Evolutionary conservation across 1,140 invertebrate species (phyloP), one percentile per base, ranked within the genome.

Genomic region (Papilio aristodemus): DNA sequence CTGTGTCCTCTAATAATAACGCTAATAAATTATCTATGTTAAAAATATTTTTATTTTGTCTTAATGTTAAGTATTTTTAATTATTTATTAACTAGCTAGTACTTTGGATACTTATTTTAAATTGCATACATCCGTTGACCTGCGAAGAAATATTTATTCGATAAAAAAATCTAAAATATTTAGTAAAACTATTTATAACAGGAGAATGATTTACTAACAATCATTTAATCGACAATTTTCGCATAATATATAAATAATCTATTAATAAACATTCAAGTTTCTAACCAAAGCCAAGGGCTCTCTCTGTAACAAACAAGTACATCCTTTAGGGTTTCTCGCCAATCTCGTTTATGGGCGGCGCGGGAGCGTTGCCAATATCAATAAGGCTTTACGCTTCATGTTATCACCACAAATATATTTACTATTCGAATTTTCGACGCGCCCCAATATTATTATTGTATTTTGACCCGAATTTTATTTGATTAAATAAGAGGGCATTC

Each of bases 351-450:
- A 66, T 46, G 62, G 10, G 41, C 62, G 41, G 41, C 41, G 25
- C 62, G 62, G 62, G 63, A 46, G 39, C 63, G 63, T 66, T 66
- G 63, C 63, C 63, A 66, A 66, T 66, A 66, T 66, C 63, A 66
- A 66, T 66, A 66, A 66, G 63, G 63, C 63, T 66, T 66, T 66
- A 66, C 63, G 63, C 17, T 66, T 66, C 63, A 66, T 66, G 63
- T 46, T 66, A 66, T 66, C 63, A 32, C 41, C 41, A 46, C 41
- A 66, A 66, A 66, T 66, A 66, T 66, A 66, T 66, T 66, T 66
- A 66, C 63, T 66, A 46, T 46, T 66, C 19, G 39, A 66, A 8
- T 32, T 66, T 66, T 66, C 17, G 38, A 11, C 39, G 25, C 63
- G 25, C 39, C 11, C 39, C 4, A 66, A 50, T 64, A 59, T 59